These are phyloP conservation scores for Melierax canorus DNA, from an alignment of 2,113 vertebrate genomes.

Conservation along the genomic window DNA sequence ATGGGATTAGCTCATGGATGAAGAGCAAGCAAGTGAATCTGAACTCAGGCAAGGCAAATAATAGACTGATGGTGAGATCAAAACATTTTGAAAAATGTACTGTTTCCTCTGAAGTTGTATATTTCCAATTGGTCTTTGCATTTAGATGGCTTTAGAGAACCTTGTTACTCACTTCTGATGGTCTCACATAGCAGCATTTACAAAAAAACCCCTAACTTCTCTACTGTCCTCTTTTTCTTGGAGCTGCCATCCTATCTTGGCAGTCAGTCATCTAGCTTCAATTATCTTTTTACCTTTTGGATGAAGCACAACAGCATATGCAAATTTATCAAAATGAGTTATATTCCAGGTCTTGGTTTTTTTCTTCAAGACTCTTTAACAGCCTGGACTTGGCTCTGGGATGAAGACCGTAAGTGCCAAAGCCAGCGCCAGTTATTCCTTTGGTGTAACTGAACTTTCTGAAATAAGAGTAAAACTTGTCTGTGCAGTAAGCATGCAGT, in stretches of 20 bases:
- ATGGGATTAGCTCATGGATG: background rate
- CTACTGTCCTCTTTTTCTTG: background rate
- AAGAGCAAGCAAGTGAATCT: background rate
- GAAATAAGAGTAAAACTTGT: background rate
- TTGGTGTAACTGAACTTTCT: background rate
- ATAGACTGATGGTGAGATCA: background rate
- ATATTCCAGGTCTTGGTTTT: background rate
- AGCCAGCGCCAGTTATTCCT: background rate
- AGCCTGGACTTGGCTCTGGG: background rate
- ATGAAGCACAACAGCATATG: background rate
- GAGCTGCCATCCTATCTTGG: background rate
- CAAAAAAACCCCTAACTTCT: background rate
- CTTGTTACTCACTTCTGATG: background rate
- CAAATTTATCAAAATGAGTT: background rate
- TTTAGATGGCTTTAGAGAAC: background rate
- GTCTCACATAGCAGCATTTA: background rate
- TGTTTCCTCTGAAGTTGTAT: accelerated
- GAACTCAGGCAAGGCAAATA: background rate
- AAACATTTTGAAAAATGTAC: background rate
- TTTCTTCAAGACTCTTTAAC: background rate
- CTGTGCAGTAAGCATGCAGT: background rate
- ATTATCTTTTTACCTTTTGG: background rate
- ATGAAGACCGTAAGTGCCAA: background rate
- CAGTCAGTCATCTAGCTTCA: background rate
- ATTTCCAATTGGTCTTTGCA: background rate